Evolutionary conservation across 2,797 vertebrate species (phyloP).

Genomic region (Erethizon dorsatum): DNA sequence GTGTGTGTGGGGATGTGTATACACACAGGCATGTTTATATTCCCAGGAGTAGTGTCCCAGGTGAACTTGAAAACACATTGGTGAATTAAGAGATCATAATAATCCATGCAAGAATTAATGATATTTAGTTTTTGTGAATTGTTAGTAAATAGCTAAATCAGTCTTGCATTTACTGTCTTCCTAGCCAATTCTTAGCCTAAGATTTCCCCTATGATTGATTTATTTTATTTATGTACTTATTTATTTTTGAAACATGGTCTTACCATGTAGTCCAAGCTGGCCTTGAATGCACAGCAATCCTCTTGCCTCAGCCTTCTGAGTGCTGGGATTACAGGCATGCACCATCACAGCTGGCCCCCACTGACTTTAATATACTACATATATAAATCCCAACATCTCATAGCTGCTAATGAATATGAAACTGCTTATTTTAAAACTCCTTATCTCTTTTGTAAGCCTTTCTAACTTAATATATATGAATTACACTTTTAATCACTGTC

Average conservation of each 20-base stretch:
- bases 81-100: not conserved
- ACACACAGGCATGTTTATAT: not conserved
- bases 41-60: not conserved
- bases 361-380: not conserved
- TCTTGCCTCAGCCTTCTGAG: not conserved
- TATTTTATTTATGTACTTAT: too few relatives aligned
- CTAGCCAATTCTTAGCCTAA: not conserved
- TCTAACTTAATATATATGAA: not conserved
- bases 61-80: not conserved
- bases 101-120: not conserved
- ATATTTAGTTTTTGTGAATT: not conserved
- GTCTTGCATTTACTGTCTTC: not conserved
- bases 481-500: not conserved
- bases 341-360: too few relatives aligned
- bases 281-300: not conserved
- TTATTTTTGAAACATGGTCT: not conserved
- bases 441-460: not conserved
- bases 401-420: not conserved
- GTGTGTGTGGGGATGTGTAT: accelerated
- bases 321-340: too few relatives aligned
- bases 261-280: too few relatives aligned
- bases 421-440: not conserved
- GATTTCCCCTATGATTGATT: not conserved
- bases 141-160: not conserved
- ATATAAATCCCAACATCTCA: not conserved